Conservation (phyloP, 2,888 invertebrate genomes). For the Nomada ruficornis region DNA sequence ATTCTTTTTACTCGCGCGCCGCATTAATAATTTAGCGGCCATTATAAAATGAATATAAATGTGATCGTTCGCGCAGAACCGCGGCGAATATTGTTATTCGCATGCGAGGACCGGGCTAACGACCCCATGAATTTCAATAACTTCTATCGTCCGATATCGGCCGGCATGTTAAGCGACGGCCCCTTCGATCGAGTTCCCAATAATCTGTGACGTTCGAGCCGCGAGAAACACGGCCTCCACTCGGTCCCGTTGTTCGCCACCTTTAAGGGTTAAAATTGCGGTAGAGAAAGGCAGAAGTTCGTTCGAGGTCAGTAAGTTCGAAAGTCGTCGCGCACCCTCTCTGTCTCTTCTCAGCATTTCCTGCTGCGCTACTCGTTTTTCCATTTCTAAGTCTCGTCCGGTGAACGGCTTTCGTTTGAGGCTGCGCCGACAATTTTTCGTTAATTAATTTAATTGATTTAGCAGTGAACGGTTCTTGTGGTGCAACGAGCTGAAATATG, state of each 20-base stretch:
- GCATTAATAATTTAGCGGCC: slow-evolving; percentile 53
- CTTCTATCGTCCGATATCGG: slow-evolving; percentile 13
- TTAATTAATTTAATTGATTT: too few species aligned
- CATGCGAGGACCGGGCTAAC: slow-evolving; percentile 49
- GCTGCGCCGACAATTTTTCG: too few species aligned
- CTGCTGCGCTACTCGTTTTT: slow-evolving; percentile 19
- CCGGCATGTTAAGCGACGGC: slow-evolving; percentile 28
- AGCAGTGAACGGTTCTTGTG: too few species aligned
- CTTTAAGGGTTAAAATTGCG: slow-evolving; percentile 56
- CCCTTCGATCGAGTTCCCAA: slow-evolving; percentile 41
- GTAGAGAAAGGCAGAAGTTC: slow-evolving; percentile 62
- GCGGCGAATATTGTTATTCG: slow-evolving; percentile 47
- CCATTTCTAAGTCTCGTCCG: not conserved
- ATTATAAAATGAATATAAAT: slow-evolving; percentile 60
- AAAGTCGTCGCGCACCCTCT: slow-evolving; percentile 43
- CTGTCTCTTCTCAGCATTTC: slow-evolving; percentile 4
- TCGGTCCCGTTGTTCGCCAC: slow-evolving; percentile 7
- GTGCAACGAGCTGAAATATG: too few species aligned
- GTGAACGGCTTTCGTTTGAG: too few species aligned
- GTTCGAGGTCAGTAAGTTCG: slow-evolving; percentile 57
- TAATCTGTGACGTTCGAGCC: slow-evolving; percentile 7
- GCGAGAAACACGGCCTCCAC: not conserved
- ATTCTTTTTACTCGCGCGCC: slow-evolving; percentile 35
- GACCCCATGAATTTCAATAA: slow-evolving; percentile 55
- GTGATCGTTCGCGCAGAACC: slow-evolving; percentile 33